phyloP scores from a whole-genome alignment of 2,113 vertebrate species.

The Vireo altiloquus region DNA sequence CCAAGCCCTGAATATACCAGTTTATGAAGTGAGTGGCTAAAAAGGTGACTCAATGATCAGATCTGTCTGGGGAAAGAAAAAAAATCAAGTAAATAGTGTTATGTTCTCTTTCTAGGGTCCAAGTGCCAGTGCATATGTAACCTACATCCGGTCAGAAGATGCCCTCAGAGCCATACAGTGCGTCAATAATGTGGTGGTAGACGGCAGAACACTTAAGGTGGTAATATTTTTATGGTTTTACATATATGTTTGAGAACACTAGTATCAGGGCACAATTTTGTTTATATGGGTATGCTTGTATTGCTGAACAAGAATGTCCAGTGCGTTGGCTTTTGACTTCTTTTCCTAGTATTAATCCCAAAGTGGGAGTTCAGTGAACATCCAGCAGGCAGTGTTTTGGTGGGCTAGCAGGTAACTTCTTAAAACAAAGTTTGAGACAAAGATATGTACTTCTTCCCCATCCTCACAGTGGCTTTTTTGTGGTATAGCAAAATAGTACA shows the following conservation, averaged over 20 bases:
- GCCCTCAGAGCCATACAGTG: constrained; percentile 98
- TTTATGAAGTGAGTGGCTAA: background rate
- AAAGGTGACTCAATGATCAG: background rate
- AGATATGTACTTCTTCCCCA: background rate
- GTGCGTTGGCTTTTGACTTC: background rate
- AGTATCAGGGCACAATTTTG: background rate
- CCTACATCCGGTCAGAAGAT: constrained; percentile 98
- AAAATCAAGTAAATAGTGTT: background rate
- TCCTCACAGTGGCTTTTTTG: background rate
- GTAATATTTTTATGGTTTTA: background rate
- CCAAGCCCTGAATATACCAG: background rate
- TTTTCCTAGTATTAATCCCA: background rate
- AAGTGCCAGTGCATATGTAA: constrained; percentile 98
- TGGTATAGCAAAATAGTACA: background rate
- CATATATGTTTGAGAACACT: background rate
- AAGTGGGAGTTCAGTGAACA: background rate
- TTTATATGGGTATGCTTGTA: background rate
- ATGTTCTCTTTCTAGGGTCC: constrained; percentile 83
- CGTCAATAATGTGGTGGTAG: constrained; percentile 98
- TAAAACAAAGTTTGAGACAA: background rate
- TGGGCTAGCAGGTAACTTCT: background rate
- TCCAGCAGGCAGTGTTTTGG: background rate
- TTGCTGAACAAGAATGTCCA: background rate
- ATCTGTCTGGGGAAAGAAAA: background rate
- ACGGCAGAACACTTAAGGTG: constrained; percentile 98